phyloP scores from a whole-genome alignment of 2,888 invertebrate species.

The Cheilosia vernalis region DNA sequence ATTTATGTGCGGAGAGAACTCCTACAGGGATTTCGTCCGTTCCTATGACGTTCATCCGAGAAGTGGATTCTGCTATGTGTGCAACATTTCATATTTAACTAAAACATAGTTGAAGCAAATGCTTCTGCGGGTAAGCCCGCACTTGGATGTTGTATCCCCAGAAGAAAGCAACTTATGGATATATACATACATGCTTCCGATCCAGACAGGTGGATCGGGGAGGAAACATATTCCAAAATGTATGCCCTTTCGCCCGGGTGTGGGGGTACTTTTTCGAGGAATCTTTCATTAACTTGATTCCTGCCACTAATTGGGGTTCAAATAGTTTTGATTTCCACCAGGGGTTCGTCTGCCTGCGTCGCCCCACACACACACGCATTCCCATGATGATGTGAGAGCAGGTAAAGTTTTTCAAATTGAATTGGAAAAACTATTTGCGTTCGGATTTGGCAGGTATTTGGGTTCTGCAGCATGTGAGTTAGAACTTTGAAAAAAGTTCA shows the following conservation, averaged over 20 bases:
- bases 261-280: conserved; percentile 10
- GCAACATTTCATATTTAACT: conserved; percentile 51
- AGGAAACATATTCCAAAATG: not conserved
- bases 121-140: conserved; percentile 9
- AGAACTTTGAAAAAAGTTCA: not conserved
- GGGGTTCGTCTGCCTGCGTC: conserved; percentile 5
- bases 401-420: conserved; percentile 46
- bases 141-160: conserved; percentile 6
- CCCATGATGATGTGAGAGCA: not conserved
- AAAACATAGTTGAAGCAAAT: conserved; percentile 33
- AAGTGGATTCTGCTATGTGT: conserved; percentile 24
- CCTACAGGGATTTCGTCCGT: not conserved
- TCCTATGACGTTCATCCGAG: conserved; percentile 25
- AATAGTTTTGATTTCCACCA: conserved; percentile 64
- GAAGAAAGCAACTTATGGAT: conserved; percentile 29
- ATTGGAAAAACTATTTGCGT: conserved; percentile 43
- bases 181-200: not conserved
- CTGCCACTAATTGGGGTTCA: conserved; percentile 65
- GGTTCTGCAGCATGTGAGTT: not conserved
- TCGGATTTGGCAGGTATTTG: conserved; percentile 19
- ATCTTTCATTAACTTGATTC: conserved; percentile 64
- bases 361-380: not conserved
- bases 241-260: not conserved
- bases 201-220: conserved; percentile 12
- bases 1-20: not conserved